Conservation (phyloP, 2,113 vertebrate species). For the Poicephalus gulielmi region DNA sequence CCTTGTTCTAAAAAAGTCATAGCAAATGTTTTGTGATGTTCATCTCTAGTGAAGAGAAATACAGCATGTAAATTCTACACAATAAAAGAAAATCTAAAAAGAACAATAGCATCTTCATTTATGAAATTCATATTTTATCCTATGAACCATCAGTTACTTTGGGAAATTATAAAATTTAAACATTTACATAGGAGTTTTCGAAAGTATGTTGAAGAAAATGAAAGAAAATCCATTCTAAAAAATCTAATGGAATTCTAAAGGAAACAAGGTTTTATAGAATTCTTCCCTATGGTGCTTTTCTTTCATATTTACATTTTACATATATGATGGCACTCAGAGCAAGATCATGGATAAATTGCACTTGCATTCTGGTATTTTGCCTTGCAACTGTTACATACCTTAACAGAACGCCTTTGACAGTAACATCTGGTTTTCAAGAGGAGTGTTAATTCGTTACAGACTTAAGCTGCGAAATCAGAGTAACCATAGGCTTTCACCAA, state of each 20-base stretch:
- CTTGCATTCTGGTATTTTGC: neutral
- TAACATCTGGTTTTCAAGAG: neutral
- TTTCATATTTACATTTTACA: neutral
- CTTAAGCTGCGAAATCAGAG: neutral
- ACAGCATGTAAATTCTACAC: rapidly evolving
- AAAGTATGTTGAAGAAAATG: neutral
- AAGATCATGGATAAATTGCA: neutral
- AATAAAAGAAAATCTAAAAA: neutral
- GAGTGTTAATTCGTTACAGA: neutral
- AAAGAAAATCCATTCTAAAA: neutral
- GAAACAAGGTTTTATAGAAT: neutral
- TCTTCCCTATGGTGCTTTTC: neutral
- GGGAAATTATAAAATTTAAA: neutral
- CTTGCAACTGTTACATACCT: neutral
- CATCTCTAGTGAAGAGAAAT: neutral
- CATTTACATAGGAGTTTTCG: neutral
- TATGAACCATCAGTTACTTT: neutral
- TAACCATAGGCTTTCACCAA: neutral
- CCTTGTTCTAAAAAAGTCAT: neutral
- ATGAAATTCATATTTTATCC: neutral
- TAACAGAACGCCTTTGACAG: neutral
- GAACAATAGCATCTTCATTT: neutral
- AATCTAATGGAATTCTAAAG: neutral
- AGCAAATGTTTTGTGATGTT: neutral
- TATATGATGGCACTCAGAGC: neutral